Conservation (phyloP, 2,113 vertebrate species). For the Bubo blakistoni region DNA sequence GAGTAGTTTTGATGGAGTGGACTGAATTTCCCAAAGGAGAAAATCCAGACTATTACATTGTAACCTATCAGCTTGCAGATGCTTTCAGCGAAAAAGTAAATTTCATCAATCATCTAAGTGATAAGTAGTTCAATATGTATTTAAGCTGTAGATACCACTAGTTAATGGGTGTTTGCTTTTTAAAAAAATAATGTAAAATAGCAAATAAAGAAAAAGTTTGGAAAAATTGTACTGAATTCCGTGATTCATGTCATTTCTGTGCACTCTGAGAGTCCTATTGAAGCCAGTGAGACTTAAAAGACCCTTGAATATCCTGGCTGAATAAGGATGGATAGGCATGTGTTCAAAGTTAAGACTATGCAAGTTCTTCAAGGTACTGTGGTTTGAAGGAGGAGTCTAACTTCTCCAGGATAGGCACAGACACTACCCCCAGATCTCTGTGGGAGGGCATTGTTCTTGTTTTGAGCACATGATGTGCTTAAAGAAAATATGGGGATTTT, state of each 20-base stretch:
- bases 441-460: background rate
- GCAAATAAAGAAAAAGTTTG: background rate
- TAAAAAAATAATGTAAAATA: background rate
- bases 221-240: background rate
- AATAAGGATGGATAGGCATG: background rate
- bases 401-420: background rate
- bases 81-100: conserved; percentile 71
- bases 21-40: conserved; percentile 61
- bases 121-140: background rate
- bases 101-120: background rate
- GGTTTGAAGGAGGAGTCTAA: background rate
- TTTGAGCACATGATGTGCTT: background rate
- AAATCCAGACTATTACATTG: conserved; percentile 70
- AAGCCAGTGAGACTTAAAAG: background rate
- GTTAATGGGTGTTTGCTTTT: background rate
- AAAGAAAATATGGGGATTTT: background rate
- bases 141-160: background rate
- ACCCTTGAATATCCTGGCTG: background rate
- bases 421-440: background rate
- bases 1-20: conserved; percentile 70
- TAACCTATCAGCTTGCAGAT: conserved; percentile 67
- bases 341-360: background rate
- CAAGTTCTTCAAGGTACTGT: background rate
- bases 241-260: background rate
- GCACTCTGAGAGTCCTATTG: background rate